Conservation (phyloP, 2,888 invertebrate species). For the Dastarcus helophoroides region DNA sequence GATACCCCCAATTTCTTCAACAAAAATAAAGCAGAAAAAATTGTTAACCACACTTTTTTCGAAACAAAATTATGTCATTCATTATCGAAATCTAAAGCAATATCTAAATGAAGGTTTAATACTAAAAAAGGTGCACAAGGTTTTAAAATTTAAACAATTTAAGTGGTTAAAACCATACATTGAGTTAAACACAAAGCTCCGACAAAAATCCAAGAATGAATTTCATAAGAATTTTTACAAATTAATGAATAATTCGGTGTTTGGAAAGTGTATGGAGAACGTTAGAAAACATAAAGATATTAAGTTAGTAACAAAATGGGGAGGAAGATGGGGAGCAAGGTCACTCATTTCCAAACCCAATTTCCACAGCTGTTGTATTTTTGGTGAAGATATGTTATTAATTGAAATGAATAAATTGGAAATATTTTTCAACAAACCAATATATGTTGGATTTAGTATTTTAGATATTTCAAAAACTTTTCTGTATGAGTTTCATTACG, state of each 20-base stretch:
- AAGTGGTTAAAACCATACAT: slow-evolving; percentile 29
- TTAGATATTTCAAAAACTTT: slow-evolving; percentile 18
- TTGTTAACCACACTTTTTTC: slow-evolving; percentile 19
- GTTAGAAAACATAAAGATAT: slow-evolving; percentile 30
- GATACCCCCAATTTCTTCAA: slow-evolving; percentile 12
- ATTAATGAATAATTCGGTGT: slow-evolving; percentile 16
- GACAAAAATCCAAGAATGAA: slow-evolving; percentile 16
- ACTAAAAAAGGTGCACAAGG: slow-evolving; percentile 22
- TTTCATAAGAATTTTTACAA: slow-evolving; percentile 14
- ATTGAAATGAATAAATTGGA: slow-evolving; percentile 14
- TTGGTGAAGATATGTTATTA: slow-evolving; percentile 10
- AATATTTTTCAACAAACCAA: slow-evolving; percentile 17
- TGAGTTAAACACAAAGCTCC: slow-evolving; percentile 26
- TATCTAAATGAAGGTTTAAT: slow-evolving; percentile 18
- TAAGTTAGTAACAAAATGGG: slow-evolving; percentile 19
- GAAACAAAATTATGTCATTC: slow-evolving; percentile 21
- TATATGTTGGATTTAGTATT: slow-evolving; percentile 16
- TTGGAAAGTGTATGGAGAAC: slow-evolving; percentile 33
- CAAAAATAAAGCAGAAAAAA: slow-evolving; percentile 14
- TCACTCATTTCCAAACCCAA: slow-evolving; percentile 13
- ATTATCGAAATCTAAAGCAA: slow-evolving; percentile 21
- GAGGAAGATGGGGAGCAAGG: slow-evolving; percentile 15
- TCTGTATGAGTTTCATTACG: slow-evolving; percentile 18
- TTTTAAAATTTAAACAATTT: slow-evolving; percentile 28
- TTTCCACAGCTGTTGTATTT: slow-evolving; percentile 14